Evolutionary conservation across 2,113 vertebrate species (phyloP), one percentile per base, ranked within the genome.

Genomic region (Sapajus apella): DNA sequence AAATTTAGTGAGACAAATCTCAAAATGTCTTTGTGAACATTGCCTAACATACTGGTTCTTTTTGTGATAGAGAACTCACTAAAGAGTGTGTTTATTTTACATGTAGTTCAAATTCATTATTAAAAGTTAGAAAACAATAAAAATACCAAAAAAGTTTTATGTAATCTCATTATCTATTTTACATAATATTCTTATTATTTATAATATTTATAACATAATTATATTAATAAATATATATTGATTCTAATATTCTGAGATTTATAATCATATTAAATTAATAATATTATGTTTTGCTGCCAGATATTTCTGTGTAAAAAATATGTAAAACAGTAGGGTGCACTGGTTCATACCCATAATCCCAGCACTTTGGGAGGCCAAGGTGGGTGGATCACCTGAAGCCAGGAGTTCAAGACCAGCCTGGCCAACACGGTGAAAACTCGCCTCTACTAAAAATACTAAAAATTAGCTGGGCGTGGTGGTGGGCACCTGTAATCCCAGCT

Each of bases 1-100:
- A 97, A 97, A 94, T 25, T 82, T 90, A 97, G 92, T 25, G 25
- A 95, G 72, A 50, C 30, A 91, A 75, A 89, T 80, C 58, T 96
- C 37, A 94, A 97, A 72, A 56, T 18, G 18, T 97, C 37, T 21
- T 66, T 83, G 61, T 61, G 84, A 96, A 0, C n/a, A 52, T 0
- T 66, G 70, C 43, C 64, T 84, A 95, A 95, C 4, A 80, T 61
- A 83, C 64, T 94, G 25, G 18, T 77, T 82, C 18, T 30, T 30
- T 96, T 93, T 80, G 32, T 75, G n/a, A 84, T 70, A 56, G 37
- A 92, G 64, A 96, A 82, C 21, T 30, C 79, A 87, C 40, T 87
- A 70, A 91, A 81, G 16, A 80, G 1, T 55, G 2, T 61, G 75
- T 82, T 82, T 58, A 91, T 73, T 77, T 95, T 85, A 85, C 43